Conservation (phyloP, 1,140 invertebrate species). For the Alviniconcha marisindica region DNA sequence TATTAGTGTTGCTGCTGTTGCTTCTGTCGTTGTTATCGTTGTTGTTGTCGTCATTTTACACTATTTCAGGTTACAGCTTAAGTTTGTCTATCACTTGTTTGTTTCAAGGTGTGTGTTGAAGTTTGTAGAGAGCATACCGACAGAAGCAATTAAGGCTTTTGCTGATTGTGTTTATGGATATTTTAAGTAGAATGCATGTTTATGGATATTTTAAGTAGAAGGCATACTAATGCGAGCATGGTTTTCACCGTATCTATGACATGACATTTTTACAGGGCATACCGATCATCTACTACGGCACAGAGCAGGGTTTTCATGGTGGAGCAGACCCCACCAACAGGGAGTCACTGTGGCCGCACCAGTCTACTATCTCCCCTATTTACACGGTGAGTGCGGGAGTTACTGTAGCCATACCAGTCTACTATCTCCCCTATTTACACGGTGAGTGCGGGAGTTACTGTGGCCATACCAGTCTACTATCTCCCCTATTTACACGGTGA, state of each 20-base stretch:
- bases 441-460: background rate
- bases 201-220: too few species aligned
- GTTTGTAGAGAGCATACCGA: too few species aligned
- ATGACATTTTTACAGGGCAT: slow-evolving; percentile 42
- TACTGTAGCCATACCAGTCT: background rate
- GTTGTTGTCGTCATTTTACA: too few species aligned
- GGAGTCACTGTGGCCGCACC: slow-evolving; percentile 54
- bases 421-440: background rate
- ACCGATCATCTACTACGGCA: slow-evolving; percentile 56
- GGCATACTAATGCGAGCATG: too few species aligned
- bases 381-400: slow-evolving; percentile 39
- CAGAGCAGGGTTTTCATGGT: slow-evolving; percentile 50
- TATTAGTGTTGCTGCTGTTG: too few species aligned
- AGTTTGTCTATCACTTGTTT: too few species aligned
- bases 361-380: slow-evolving; percentile 29
- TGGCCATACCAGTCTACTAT: background rate
- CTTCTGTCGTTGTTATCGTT: too few species aligned
- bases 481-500: background rate
- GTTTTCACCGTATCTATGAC: background rate
- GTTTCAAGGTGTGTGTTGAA: too few species aligned
- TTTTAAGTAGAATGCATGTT: too few species aligned
- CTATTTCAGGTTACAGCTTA: too few species aligned
- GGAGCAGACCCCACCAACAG: slow-evolving; percentile 50
- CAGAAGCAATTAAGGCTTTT: too few species aligned
- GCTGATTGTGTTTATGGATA: too few species aligned